A percentile compares a stretch with the other conserved stretches of the same genome.
Conservation (phyloP, 2,888 invertebrate species). For the Macropis europaea region DNA sequence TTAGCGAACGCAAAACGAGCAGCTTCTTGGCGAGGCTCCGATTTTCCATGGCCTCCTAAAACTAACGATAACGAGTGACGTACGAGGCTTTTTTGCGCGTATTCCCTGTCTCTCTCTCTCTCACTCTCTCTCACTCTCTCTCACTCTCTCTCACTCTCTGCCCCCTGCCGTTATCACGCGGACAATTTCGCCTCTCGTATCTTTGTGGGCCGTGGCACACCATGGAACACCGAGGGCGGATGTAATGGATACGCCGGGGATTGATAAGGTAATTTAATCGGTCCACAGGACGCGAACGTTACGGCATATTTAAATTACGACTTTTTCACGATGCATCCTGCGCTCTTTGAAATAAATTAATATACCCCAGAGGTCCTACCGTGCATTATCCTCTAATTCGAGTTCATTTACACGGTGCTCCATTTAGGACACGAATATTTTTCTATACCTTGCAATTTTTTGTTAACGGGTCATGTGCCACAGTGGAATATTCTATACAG, state of each 20-base stretch:
- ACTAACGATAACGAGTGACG: constrained; percentile 57
- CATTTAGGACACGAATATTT: too few relatives aligned
- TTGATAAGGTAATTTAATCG: constrained; percentile 26
- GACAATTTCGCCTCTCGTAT: constrained; percentile 29
- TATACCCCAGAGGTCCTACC: too few relatives aligned
- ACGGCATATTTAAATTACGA: too few relatives aligned
- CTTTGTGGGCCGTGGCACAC: constrained; percentile 19
- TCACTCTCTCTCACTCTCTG: neutral
- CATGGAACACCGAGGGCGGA: neutral
- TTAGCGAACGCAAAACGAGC: constrained; percentile 22
- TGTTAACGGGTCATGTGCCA: too few relatives aligned
- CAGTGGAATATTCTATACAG: too few relatives aligned
- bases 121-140: too few relatives aligned
- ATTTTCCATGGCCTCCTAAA: constrained; percentile 45
- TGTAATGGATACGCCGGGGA: neutral
- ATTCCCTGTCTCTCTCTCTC: neutral
- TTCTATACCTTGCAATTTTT: too few relatives aligned
- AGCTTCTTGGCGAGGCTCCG: constrained; percentile 49
- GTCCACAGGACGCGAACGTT: neutral
- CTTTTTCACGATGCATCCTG: too few relatives aligned
- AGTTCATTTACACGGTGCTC: too few relatives aligned
- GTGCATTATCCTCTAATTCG: too few relatives aligned
- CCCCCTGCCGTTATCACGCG: neutral
- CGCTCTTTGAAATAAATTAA: too few relatives aligned
- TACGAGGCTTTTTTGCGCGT: constrained; percentile 47